Base-by-base conservation (phyloP, 2,113 vertebrate genomes). In the Mesembrinibis cayennensis region DNA sequence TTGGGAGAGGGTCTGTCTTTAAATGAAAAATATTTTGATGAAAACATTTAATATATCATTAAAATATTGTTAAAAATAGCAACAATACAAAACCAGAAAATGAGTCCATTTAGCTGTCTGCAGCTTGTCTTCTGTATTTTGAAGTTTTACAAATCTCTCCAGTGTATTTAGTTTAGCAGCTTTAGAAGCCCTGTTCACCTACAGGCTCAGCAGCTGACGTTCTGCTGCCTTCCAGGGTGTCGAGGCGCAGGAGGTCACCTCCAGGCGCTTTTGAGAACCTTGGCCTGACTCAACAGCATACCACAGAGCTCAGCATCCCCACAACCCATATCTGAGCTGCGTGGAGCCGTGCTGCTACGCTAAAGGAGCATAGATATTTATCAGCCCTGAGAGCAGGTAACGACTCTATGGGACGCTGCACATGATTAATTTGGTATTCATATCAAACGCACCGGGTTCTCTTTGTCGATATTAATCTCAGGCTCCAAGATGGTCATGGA, bases 401-500 rank as follows among this genome's bases (percentile, higher is more conserved):
- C 0, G 5, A 16, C 73, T 11, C 63, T 1, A 1, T 0, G 6
- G 3, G 63, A 14, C 0, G 0, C 52, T 13, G 78, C 61, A 12
- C 8, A 2, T 3, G 7, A 29, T 9, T 40, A 7, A 30, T 13
- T 2, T 5, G 9, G 44, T 11, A 8, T 1, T 12, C 58, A 30
- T 20, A n/a, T 0, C 40, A 25, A 36, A 94, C 97, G 73, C 97
- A 99, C 99, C 92, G 98, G 98, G 90, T 98, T 98, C 90, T 98
- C 98, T 13, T 97, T 98, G 38, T 96, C 97, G 11, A 98, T 96
- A 53, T 98, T 98, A 62, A 99, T 99, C 97, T 99, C 98, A 0
- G 98, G 96, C 2, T 99, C 99, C n/a, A 99, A 97, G 66, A 99
- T 98, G 25, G 98, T 99, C 98, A 99, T 99, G 84, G 98, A 96